Evolutionary conservation across 2,888 invertebrate species (phyloP).

Genomic region (Dasysyrphus tricinctus): DNA sequence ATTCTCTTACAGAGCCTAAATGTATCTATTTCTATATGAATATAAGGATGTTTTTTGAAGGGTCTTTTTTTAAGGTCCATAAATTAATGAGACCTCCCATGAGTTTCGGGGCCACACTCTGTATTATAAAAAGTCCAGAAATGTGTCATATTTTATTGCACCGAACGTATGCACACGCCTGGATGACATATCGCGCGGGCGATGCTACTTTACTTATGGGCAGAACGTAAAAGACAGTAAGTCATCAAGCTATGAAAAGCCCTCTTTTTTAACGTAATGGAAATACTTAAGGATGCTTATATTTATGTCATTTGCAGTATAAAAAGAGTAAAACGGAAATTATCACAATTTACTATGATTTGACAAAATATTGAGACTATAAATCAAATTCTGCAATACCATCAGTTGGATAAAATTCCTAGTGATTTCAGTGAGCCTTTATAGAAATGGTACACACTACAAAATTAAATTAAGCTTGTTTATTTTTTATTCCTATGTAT

Average conservation of each 20-base stretch:
- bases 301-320: conserved; percentile 64
- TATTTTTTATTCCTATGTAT: too few relatives aligned
- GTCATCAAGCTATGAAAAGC: conserved; percentile 32
- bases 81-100: conserved; percentile 66
- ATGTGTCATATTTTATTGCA: conserved; percentile 74
- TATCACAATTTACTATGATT: conserved; percentile 15
- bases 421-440: background rate
- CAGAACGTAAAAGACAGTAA: conserved; percentile 16
- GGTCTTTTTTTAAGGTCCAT: conserved; percentile 67
- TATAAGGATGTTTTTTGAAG: conserved; percentile 42
- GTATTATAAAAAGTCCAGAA: conserved; percentile 48
- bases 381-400: conserved; percentile 21
- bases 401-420: background rate
- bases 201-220: conserved; percentile 50
- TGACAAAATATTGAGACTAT: conserved; percentile 20
- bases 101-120: conserved; percentile 20
- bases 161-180: conserved; percentile 70
- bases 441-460: too few relatives aligned
- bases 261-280: conserved; percentile 19
- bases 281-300: conserved; percentile 38
- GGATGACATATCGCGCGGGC: conserved; percentile 68
- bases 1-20: conserved; percentile 9
- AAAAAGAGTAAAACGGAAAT: conserved; percentile 62
- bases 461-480: too few relatives aligned
- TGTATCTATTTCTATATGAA: conserved; percentile 12